Evolutionary conservation across 2,113 vertebrate genomes (phyloP).

Genomic region (Sylvia atricapilla): DNA sequence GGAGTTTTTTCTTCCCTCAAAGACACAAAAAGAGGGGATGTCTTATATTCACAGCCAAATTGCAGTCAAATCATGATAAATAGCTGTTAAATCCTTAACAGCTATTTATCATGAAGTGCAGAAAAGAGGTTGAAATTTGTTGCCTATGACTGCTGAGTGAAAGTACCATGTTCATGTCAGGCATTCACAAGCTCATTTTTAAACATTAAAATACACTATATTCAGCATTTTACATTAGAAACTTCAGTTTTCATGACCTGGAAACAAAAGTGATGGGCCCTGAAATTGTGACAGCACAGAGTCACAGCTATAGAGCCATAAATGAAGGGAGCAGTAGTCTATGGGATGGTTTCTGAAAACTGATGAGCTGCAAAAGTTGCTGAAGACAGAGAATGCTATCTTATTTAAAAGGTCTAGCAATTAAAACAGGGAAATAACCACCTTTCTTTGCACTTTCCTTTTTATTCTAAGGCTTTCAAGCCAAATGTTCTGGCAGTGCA

Average conservation of each 20-base stretch:
- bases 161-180: not conserved
- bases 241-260: not conserved
- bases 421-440: not conserved
- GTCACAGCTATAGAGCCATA: fast-evolving
- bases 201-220: not conserved
- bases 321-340: not conserved
- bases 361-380: not conserved
- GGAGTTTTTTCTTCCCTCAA: not conserved
- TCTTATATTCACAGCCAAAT: not conserved
- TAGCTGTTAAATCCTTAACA: not conserved
- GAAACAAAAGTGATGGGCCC: not conserved
- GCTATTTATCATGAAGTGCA: not conserved
- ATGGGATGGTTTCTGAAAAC: not conserved
- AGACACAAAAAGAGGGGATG: not conserved
- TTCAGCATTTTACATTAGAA: not conserved
- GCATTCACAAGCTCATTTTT: not conserved
- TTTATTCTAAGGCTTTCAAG: conserved; percentile 60
- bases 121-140: not conserved
- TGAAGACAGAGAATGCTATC: not conserved
- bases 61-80: too few species aligned
- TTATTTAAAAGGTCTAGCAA: not conserved
- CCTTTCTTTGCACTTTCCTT: not conserved
- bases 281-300: not conserved
- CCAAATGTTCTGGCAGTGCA: conserved; percentile 73
- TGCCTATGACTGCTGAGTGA: not conserved